Percentiles rank a stretch among this genome's conserved stretches.
These are phyloP conservation scores for Spongia lamella DNA, from an alignment of 37 sponge, comb jelly and placozoan genomes.

Conservation along the genomic window DNA sequence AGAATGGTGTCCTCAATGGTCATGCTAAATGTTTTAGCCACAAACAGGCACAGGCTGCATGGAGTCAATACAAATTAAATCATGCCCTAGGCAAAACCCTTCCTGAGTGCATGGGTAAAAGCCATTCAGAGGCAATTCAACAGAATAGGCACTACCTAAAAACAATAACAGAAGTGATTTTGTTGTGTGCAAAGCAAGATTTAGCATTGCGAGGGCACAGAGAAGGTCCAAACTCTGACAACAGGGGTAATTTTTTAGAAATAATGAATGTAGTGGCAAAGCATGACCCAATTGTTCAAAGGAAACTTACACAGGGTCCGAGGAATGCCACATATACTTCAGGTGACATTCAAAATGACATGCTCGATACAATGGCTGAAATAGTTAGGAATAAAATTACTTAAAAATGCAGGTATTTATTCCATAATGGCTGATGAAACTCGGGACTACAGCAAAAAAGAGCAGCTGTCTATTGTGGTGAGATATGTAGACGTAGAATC, in stretches of 20 bases:
- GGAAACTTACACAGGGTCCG: slow-evolving; percentile 31
- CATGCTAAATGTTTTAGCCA: slow-evolving; percentile 37
- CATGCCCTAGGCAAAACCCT: slow-evolving; percentile 29
- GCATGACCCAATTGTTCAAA: slow-evolving; percentile 42
- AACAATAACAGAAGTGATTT: slow-evolving; percentile 56
- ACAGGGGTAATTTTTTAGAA: slow-evolving; percentile 62
- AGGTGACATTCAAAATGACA: slow-evolving; percentile 64
- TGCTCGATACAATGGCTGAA: slow-evolving; percentile 59
- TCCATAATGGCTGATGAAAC: slow-evolving; percentile 71
- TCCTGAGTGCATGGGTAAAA: slow-evolving; percentile 19
- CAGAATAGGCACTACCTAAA: slow-evolving; percentile 62
- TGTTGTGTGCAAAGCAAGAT: slow-evolving; percentile 62
- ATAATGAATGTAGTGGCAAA: slow-evolving; percentile 46
- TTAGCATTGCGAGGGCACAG: slow-evolving; percentile 63
- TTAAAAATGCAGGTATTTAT: slow-evolving; percentile 41
- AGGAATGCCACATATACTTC: slow-evolving; percentile 70
- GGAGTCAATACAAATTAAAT: slow-evolving; percentile 41
- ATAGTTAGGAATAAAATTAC: slow-evolving; percentile 37
- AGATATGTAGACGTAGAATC: slow-evolving; percentile 66
- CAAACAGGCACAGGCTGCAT: slow-evolving; percentile 29
- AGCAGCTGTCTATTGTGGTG: slow-evolving; percentile 63
- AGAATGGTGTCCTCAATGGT: slow-evolving; percentile 40
- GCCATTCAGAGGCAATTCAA: slow-evolving; percentile 35
- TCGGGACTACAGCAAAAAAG: slow-evolving; percentile 57
- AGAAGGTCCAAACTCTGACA: slow-evolving; percentile 54